Evolutionary conservation across 2,888 invertebrate species (phyloP).

Genomic region (Meloe dianella): DNA sequence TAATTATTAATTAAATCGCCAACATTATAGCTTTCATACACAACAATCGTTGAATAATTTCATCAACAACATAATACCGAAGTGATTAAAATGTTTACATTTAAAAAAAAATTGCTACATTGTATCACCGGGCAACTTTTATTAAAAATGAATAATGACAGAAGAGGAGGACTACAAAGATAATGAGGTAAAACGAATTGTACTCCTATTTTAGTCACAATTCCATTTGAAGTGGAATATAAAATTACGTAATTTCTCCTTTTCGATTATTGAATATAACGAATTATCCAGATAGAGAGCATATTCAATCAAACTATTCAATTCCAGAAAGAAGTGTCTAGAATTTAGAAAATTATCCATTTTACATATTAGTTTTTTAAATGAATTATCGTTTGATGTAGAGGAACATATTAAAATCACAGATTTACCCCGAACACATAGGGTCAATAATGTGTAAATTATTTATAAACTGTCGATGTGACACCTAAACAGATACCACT

Average conservation of each 20-base stretch:
- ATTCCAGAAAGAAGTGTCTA: neutral
- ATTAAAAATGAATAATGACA: neutral
- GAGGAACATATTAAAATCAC: neutral
- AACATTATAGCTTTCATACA: neutral
- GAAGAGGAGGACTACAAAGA: neutral
- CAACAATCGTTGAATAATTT: neutral
- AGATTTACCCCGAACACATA: neutral
- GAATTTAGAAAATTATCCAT: neutral
- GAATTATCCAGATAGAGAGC: neutral
- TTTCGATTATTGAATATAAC: neutral
- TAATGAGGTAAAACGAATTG: constrained; percentile 4
- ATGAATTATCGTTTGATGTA: neutral
- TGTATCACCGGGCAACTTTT: neutral
- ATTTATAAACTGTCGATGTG: constrained; percentile 30
- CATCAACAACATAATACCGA: neutral
- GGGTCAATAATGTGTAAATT: constrained; percentile 25
- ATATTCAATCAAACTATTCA: neutral
- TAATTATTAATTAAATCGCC: neutral
- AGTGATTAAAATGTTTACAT: neutral
- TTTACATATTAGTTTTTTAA: neutral
- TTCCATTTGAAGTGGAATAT: neutral
- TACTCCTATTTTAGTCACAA: neutral
- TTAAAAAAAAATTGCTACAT: neutral
- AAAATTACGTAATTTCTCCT: neutral
- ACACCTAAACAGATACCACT: constrained; percentile 17